Percentiles rank a stretch among this genome's conserved stretches.
These are phyloP conservation scores for Columba janthina DNA, from an alignment of 2,113 vertebrate species.

Conservation along the genomic window DNA sequence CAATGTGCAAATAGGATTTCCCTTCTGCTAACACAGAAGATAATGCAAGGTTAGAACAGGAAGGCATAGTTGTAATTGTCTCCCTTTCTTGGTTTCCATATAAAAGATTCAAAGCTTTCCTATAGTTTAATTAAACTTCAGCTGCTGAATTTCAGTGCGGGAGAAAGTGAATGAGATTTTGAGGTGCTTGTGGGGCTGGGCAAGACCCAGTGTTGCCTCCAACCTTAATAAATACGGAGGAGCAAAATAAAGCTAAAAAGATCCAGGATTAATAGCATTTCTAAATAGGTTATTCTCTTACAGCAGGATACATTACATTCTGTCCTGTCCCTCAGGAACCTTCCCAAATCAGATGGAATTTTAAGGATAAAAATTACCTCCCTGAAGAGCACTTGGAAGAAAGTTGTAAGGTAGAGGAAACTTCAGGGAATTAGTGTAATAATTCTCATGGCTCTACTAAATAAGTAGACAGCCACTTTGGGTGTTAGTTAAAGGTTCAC, in stretches of 20 bases:
- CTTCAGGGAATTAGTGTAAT: neutral
- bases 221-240: neutral
- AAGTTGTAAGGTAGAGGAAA: neutral
- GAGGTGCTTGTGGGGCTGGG: neutral
- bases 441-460: neutral
- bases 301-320: neutral
- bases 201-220: neutral
- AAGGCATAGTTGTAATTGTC: neutral
- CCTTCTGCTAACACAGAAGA: neutral
- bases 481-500: neutral
- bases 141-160: neutral
- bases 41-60: neutral
- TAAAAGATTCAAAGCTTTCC: neutral
- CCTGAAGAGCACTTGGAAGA: neutral
- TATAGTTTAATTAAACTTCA: neutral
- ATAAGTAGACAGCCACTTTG: neutral
- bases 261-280: neutral
- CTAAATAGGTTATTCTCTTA: neutral
- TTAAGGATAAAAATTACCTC: neutral
- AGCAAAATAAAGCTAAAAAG: neutral
- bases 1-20: neutral
- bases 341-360: neutral
- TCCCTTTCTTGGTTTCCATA: neutral
- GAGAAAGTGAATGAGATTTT: neutral
- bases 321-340: neutral